phyloP scores from a whole-genome alignment of 2,888 invertebrate species.

The Scaptomyza caliginosa region DNA sequence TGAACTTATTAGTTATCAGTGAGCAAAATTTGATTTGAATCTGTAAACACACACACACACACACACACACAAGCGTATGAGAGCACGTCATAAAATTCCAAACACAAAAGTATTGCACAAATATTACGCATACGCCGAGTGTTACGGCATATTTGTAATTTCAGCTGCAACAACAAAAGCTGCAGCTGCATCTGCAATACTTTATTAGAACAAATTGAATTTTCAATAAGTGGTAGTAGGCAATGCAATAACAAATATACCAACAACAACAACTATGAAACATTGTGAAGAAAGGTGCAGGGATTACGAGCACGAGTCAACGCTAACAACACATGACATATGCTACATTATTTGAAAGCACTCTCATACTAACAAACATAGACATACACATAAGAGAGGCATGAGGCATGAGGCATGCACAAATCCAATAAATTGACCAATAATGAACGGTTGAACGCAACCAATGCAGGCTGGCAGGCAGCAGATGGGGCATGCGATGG shows the following conservation, averaged over 20 bases:
- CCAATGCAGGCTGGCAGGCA: slow-evolving; percentile 17
- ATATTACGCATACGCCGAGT: slow-evolving; percentile 45
- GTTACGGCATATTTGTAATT: slow-evolving; percentile 16
- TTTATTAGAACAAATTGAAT: slow-evolving; percentile 73
- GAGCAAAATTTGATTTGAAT: neutral
- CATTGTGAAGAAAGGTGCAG: slow-evolving; percentile 12
- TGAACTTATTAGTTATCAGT: neutral
- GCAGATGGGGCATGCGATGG: slow-evolving; percentile 4
- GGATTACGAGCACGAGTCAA: slow-evolving; percentile 36
- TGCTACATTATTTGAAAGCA: slow-evolving; percentile 50
- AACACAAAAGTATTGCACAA: neutral
- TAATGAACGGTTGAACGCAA: slow-evolving; percentile 75
- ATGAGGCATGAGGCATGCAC: slow-evolving; percentile 61
- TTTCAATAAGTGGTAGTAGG: slow-evolving; percentile 64
- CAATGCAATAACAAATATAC: slow-evolving; percentile 32
- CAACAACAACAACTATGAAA: slow-evolving; percentile 1
- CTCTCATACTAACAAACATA: slow-evolving; percentile 23
- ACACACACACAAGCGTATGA: neutral
- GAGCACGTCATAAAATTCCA: neutral
- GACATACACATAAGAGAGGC: slow-evolving; percentile 16
- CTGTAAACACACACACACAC: neutral
- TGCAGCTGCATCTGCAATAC: slow-evolving; percentile 41
- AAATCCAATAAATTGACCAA: slow-evolving; percentile 82
- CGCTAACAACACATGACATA: slow-evolving; percentile 64
- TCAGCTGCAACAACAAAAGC: slow-evolving; percentile 25